Base-by-base conservation (phyloP, 2,888 invertebrate genomes). In the Merodon equestris region DNA sequence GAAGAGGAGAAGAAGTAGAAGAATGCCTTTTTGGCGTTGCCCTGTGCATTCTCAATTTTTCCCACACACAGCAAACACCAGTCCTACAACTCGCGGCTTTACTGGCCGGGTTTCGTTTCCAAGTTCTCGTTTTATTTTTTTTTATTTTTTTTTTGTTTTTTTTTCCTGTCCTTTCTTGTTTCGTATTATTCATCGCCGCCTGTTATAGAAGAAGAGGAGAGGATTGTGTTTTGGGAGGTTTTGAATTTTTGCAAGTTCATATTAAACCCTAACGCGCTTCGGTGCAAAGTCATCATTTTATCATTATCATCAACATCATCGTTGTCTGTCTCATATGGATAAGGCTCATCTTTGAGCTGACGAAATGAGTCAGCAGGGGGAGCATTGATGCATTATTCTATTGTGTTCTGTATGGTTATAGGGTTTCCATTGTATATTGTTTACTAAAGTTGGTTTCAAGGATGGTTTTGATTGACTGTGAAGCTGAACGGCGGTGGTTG, bases 11-110 rank as follows among this genome's bases (percentile, higher is more conserved):
- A 38, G 67, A 57, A 61, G 72, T 48, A 45, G 67, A 73, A 73
- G 68, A 79, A 79, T 79, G 79, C 74, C 74, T 79, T 79, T 79
- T 79, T 79, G 64, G 68, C 58, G 64, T 74, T 64, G 68, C 70
- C 68, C 58, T 58, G 68, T 79, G 79, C 79, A 79, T 79, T 79
- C 74, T 74, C 50, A 79, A 79, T 74, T 79, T 79, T 79, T 79
- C 79, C 79, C 79, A 79, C 79, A 79, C 79, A 79, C 63, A 79
- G 15, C 64, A 72, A 48, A 63, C 68, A 70, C 68, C 68, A 64
- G 54, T 60, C 63, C 27, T 27, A 27, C 27, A 27, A 27, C 27
- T 27, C 27, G 27, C 27, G 27, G 27, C 27, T 27, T 7, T 27
- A 27, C 27, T 27, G 27, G 27, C 27, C 56, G 68, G 74, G 74